A percentile compares a stretch with the other conserved stretches of the same genome.
phyloP scores from a whole-genome alignment of 2,113 vertebrate genomes.

The Tauraco erythrolophus region DNA sequence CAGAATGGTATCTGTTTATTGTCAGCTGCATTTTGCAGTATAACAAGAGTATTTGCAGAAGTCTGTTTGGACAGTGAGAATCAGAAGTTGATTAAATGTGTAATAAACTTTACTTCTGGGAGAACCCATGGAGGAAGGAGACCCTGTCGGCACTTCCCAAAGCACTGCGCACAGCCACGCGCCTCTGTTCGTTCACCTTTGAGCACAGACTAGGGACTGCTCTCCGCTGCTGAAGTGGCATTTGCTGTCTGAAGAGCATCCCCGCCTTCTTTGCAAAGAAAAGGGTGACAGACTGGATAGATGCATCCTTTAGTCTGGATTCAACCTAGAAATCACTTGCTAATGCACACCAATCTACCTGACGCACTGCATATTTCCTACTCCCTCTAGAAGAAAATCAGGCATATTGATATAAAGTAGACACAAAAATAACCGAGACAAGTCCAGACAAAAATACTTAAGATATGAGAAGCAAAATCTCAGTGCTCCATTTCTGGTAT shows the following conservation, averaged over 20 bases:
- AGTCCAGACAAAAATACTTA: not conserved
- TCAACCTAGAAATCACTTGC: not conserved
- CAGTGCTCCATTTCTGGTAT: not conserved
- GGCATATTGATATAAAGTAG: not conserved
- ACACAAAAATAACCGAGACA: not conserved
- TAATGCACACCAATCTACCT: not conserved
- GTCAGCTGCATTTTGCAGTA: not conserved
- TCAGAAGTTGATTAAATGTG: not conserved
- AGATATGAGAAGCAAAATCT: not conserved
- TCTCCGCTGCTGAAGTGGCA: not conserved
- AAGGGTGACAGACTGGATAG: not conserved
- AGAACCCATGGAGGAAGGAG: not conserved
- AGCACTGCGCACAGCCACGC: rapidly evolving
- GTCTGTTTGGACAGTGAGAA: not conserved
- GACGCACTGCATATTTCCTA: not conserved
- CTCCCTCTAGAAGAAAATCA: not conserved
- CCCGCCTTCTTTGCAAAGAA: not conserved
- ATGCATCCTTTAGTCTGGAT: not conserved
- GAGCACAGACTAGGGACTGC: not conserved
- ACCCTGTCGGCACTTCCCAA: not conserved
- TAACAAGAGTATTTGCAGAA: not conserved
- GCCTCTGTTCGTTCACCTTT: not conserved
- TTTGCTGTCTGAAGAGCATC: not conserved
- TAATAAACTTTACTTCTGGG: not conserved
- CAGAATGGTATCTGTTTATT: not conserved